Evolutionary conservation across 2,797 vertebrate species (phyloP).

Genomic region (Intellagama lesueurii): DNA sequence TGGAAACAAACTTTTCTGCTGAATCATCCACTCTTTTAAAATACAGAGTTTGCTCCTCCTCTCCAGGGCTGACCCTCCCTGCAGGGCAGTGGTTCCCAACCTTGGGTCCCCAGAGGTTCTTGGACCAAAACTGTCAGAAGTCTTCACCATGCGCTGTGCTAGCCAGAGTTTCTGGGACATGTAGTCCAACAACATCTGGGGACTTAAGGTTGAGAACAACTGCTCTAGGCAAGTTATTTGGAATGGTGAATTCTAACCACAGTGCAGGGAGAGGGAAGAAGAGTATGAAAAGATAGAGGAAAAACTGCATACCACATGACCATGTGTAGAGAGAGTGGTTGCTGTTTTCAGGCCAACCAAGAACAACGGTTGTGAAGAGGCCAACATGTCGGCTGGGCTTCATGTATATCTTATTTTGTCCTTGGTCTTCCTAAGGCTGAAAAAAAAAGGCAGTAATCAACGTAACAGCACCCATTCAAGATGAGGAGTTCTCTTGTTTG

Average conservation of each 20-base stretch:
- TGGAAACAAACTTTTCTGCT: conserved; percentile 57
- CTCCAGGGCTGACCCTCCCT: background rate
- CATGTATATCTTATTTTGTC: conserved; percentile 53
- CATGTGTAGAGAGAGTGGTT: conserved; percentile 67
- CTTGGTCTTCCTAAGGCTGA: conserved; percentile 63
- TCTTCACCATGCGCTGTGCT: too few species aligned
- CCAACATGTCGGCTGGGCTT: conserved; percentile 68
- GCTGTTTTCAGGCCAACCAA: conserved; percentile 72
- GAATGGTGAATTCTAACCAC: background rate
- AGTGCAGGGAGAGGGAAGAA: background rate
- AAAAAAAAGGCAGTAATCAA: conserved; percentile 36
- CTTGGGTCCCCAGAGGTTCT: too few species aligned
- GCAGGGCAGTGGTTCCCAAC: too few species aligned
- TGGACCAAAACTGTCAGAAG: too few species aligned
- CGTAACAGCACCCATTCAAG: background rate
- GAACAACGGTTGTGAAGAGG: conserved; percentile 70
- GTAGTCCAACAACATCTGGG: too few species aligned
- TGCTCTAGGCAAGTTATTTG: background rate
- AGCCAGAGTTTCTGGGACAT: too few species aligned
- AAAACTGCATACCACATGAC: conserved; percentile 77
- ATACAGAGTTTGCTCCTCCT: background rate
- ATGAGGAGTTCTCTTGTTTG: background rate
- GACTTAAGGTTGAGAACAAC: too few species aligned
- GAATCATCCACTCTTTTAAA: background rate
- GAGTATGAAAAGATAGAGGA: background rate